Evolutionary conservation across 2,113 vertebrate genomes (phyloP).

Genomic region (Eudyptes chrysolophus): DNA sequence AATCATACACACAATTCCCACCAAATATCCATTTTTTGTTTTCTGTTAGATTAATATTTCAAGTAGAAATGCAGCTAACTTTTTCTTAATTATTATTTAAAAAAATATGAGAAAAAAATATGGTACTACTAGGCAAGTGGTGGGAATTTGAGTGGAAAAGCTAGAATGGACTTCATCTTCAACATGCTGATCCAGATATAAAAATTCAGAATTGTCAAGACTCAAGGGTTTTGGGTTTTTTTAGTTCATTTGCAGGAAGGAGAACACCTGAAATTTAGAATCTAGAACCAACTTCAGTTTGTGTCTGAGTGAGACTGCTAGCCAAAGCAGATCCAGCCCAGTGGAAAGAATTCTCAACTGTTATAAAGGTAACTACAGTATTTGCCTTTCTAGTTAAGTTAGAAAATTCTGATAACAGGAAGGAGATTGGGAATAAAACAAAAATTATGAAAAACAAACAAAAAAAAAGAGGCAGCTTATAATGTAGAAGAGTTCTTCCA

Average conservation of each 20-base stretch:
- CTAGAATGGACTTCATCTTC: neutral
- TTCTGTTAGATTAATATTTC: neutral
- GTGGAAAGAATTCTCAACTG: neutral
- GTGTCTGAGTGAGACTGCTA: neutral
- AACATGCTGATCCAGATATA: neutral
- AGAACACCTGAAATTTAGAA: neutral
- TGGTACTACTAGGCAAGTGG: neutral
- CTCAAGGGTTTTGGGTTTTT: neutral
- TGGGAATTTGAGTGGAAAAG: neutral
- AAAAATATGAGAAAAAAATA: neutral
- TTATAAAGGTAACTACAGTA: neutral
- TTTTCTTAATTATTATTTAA: neutral
- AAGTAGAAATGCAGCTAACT: neutral
- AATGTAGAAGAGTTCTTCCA: neutral
- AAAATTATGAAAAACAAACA: neutral
- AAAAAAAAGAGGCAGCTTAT: too few relatives aligned
- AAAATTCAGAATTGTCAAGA: neutral
- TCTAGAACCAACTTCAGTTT: neutral
- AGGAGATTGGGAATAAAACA: neutral
- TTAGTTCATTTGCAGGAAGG: neutral
- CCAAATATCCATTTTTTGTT: neutral
- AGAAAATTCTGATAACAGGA: neutral
- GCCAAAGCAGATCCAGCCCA: neutral
- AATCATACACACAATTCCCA: neutral
- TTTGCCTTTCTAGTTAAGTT: neutral